Conservation (phyloP, 2,113 vertebrate genomes). For the Budorcas taxicolor region DNA sequence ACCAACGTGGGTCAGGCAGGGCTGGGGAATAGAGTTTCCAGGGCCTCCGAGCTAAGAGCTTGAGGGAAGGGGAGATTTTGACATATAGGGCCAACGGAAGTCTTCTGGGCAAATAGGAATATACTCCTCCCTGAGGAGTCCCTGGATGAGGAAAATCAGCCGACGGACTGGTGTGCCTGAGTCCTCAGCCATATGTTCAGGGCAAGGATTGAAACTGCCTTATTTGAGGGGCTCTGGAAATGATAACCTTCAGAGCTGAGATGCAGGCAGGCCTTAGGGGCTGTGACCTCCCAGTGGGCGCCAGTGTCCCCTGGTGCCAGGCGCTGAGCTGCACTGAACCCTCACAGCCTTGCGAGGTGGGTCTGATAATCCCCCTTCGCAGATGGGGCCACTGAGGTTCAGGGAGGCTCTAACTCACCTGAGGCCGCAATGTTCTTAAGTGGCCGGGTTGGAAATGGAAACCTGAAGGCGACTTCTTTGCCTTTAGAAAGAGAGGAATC, state of each 20-base stretch:
- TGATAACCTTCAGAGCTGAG: not conserved
- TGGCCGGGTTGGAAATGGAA: not conserved
- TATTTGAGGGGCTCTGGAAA: not conserved
- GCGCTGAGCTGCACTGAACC: not conserved
- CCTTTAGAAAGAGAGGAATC: conserved; percentile 15
- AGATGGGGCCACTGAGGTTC: not conserved
- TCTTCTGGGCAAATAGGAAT: not conserved
- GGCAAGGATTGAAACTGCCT: not conserved
- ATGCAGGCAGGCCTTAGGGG: not conserved
- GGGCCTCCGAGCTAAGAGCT: not conserved
- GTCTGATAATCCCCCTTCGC: not conserved
- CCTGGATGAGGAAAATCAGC: not conserved
- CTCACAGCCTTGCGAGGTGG: not conserved
- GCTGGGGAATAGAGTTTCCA: not conserved
- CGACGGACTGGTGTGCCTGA: not conserved
- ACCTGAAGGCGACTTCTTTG: not conserved
- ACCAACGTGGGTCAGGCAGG: not conserved
- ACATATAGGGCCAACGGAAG: not conserved
- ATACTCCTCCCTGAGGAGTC: not conserved
- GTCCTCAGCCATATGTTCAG: not conserved
- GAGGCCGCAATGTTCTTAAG: not conserved
- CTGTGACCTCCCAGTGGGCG: not conserved
- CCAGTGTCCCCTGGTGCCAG: not conserved
- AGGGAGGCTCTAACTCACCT: not conserved
- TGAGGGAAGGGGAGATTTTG: not conserved